Evolutionary conservation across 1,140 invertebrate species (phyloP).

Genomic region (Drosophila lowei): DNA sequence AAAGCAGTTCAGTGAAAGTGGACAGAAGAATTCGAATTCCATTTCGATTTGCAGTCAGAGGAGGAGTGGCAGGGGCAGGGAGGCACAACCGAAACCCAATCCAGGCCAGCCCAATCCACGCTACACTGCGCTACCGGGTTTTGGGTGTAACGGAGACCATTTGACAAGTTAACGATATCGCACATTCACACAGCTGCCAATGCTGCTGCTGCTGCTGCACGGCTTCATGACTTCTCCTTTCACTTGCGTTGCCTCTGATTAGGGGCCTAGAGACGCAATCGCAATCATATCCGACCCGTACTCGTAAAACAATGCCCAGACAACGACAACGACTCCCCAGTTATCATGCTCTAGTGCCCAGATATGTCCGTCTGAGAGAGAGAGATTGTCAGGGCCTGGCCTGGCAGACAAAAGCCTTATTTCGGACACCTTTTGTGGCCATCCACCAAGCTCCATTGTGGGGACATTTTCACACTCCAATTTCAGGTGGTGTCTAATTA

Average conservation of each 20-base stretch:
- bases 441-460: conserved; percentile 44
- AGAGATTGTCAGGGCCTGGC: conserved; percentile 51
- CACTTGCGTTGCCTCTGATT: conserved; percentile 64
- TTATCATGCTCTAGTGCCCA: conserved; percentile 59
- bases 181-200: conserved; percentile 14
- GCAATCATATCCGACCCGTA: conserved; percentile 14
- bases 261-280: conserved; percentile 47
- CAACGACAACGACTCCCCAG: conserved; percentile 4
- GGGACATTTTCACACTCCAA: conserved; percentile 77
- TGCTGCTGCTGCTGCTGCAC: conserved; percentile 38
- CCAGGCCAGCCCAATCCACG: conserved; percentile 29
- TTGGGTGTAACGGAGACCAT: conserved; percentile 65
- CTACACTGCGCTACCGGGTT: conserved; percentile 75
- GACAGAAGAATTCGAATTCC: too few species aligned
- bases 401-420: conserved; percentile 62
- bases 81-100: conserved; percentile 40
- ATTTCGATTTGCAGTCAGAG: background rate
- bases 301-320: conserved; percentile 65
- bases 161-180: conserved; percentile 74
- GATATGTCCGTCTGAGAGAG: conserved; percentile 19
- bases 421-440: conserved; percentile 52
- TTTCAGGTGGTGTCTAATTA: conserved; percentile 49
- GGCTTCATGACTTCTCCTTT: conserved; percentile 76
- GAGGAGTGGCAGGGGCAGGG: conserved; percentile 21
- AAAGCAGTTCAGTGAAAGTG: conserved; percentile 56